Percentiles rank a stretch among this genome's conserved stretches.
Conservation (phyloP, 2,797 vertebrate species). For the Sebastes kiyomatsui region DNA sequence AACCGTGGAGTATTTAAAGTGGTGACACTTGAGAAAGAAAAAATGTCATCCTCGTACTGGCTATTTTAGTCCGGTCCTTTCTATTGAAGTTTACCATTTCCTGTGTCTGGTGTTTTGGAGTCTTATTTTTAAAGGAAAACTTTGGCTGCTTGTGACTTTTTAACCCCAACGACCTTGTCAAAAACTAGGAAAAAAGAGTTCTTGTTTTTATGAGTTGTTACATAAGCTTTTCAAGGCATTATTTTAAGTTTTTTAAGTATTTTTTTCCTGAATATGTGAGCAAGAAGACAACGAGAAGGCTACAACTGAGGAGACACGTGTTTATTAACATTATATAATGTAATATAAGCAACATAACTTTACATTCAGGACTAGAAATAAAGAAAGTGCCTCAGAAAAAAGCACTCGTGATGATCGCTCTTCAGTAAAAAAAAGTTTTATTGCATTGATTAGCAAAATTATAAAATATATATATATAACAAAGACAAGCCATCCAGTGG, state of each 20-base stretch:
- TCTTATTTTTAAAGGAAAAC: background rate
- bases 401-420: background rate
- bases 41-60: background rate
- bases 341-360: background rate
- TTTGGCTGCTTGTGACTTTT: background rate
- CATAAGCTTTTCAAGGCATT: background rate
- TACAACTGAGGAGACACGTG: background rate
- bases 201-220: background rate
- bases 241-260: background rate
- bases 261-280: background rate
- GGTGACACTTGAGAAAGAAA: background rate
- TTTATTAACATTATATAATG: constrained; percentile 29
- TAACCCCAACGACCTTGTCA: background rate
- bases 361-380: background rate
- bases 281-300: background rate
- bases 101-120: background rate
- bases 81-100: background rate
- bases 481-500: constrained; percentile 37
- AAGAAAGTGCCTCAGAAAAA: background rate
- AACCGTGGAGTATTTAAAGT: background rate
- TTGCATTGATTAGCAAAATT: background rate
- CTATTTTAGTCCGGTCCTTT: background rate
- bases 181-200: background rate
- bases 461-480: background rate
- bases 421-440: constrained; percentile 2